These are phyloP conservation scores for Saguinus midas DNA, from an alignment of 2,113 vertebrate species.

Conservation along the genomic window DNA sequence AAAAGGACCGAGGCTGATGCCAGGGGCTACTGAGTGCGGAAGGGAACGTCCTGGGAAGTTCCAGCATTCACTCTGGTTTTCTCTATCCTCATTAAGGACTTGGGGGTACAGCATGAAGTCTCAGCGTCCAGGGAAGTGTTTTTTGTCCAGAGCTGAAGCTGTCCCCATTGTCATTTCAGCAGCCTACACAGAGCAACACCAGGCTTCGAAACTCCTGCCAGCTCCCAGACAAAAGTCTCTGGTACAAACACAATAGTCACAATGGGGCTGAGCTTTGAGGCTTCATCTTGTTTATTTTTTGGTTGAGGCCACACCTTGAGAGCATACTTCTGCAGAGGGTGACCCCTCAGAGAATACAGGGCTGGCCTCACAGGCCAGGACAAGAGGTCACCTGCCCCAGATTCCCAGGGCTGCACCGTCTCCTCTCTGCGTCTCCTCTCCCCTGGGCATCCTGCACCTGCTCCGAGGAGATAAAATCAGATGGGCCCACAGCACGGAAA, in stretches of 20 bases:
- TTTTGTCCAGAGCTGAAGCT: background rate
- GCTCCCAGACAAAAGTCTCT: background rate
- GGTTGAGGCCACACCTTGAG: background rate
- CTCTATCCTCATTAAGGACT: background rate
- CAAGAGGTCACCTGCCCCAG: background rate
- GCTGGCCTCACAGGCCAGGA: background rate
- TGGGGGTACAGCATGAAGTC: background rate
- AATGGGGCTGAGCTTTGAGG: background rate
- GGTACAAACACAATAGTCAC: background rate
- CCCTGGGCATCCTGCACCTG: fast-evolving
- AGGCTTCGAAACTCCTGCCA: background rate
- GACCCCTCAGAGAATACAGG: background rate
- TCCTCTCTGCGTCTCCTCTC: background rate
- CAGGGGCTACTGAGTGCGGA: background rate
- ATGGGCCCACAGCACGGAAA: too few species aligned
- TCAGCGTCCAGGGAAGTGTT: background rate
- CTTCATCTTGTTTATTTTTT: background rate
- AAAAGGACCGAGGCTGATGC: background rate
- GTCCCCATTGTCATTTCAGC: background rate
- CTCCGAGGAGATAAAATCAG: background rate
- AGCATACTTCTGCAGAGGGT: background rate
- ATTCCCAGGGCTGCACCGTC: background rate
- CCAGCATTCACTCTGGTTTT: background rate
- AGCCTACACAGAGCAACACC: background rate
- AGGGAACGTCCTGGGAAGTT: background rate